Evolutionary conservation across 1,140 invertebrate genomes (phyloP), one percentile per base, ranked within the genome.

Genomic region (Aphaenogaster ashmeadi): DNA sequence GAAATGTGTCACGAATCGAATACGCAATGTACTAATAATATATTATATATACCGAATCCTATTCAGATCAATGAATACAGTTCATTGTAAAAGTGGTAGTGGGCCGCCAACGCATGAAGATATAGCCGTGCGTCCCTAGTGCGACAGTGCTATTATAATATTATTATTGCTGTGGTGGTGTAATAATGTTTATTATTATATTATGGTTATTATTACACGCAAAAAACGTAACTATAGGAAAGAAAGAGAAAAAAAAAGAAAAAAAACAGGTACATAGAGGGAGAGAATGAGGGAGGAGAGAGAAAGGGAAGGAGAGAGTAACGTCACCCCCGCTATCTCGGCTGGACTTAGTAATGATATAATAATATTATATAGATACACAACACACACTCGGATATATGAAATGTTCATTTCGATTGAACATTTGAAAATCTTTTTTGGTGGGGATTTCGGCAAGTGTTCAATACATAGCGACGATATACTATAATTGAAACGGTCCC

Each of bases 171-270:
- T 93, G 92, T 92, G 91, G 90, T 93, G 93, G 54, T 56, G 93
- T 93, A 93, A 93, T 94, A 91, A 93, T 91, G 87, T 94, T 94
- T 94, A 94, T 94, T 93, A 93, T 92, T 91, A 92, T 92, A 90
- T 92, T 92, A 92, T 92, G 72, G 74, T 92, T 89, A 93, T 93
- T 91, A 93, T 90, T 87, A 90, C 89, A 87, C 87, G 89, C 84
- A 87, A 91, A 87, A 91, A 80, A 90, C 83, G 62, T 88, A 92
- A 89, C 64, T 91, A 91, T 89, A 91, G 86, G 79, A 90, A 89
- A 84, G 83, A 66, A 90, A 80, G 54, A 56, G 3, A 21, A 41
- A 72, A 67, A 60, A 47, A 60, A 60, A n/a, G 13, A 21, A 74
- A 54, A 27, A n/a, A 38, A 18, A 80, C 13, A 80, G 75, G 54